Evolutionary conservation across 2,888 invertebrate genomes (phyloP).

Genomic region (Lacanobia wlatinum): DNA sequence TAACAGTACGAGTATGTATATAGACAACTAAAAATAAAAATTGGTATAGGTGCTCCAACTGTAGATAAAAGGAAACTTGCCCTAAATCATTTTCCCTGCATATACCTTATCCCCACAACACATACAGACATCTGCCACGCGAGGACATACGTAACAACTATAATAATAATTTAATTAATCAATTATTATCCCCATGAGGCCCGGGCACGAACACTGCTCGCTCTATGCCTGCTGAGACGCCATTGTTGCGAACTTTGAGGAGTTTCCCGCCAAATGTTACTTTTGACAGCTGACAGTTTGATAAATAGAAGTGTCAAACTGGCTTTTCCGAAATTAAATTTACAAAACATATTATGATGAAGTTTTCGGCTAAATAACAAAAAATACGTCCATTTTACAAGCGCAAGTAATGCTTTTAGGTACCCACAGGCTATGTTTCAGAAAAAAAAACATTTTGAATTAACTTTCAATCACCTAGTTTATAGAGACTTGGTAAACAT

Average conservation of each 20-base stretch:
- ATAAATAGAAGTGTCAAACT: neutral
- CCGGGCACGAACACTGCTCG: constrained; percentile 44
- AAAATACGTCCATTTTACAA: neutral
- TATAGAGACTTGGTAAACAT: neutral
- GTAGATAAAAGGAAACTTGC: neutral
- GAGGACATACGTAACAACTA: constrained; percentile 51
- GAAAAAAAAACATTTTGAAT: too few relatives aligned
- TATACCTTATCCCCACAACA: constrained; percentile 27
- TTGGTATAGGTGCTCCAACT: too few relatives aligned
- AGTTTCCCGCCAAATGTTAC: constrained; percentile 64
- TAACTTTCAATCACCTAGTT: neutral
- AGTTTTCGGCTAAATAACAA: neutral
- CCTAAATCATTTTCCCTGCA: constrained; percentile 3
- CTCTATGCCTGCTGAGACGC: constrained; percentile 61
- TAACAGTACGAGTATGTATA: too few relatives aligned
- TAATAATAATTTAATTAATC: constrained; percentile 68
- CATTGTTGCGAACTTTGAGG: constrained; percentile 53
- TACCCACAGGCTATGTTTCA: too few relatives aligned
- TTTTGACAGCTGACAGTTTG: constrained; percentile 12
- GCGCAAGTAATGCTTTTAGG: too few relatives aligned
- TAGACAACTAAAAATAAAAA: too few relatives aligned
- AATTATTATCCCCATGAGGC: constrained; percentile 65
- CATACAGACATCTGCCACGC: constrained; percentile 51
- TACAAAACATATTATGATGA: neutral
- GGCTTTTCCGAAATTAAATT: neutral